These are phyloP conservation scores for Synanthedon tipuliformis DNA, from an alignment of 2,888 invertebrate genomes.

Conservation along the genomic window DNA sequence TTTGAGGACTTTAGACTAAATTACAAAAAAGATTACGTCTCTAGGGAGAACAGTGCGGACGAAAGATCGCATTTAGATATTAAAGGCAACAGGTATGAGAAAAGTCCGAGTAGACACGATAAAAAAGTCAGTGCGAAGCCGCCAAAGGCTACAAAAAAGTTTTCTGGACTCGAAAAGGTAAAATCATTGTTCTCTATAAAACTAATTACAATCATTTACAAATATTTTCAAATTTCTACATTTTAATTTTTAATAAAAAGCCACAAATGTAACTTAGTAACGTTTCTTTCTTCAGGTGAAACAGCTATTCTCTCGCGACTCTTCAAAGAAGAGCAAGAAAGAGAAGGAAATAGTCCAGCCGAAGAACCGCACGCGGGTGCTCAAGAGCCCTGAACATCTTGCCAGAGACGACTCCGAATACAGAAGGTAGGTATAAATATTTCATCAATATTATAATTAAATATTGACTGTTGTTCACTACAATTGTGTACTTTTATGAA, in stretches of 20 bases:
- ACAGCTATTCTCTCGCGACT: slow-evolving; percentile 79
- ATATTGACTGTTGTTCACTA: background rate
- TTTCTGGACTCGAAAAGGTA: slow-evolving; percentile 80
- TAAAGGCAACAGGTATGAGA: slow-evolving; percentile 71
- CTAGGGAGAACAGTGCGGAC: slow-evolving; percentile 71
- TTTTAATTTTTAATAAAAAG: background rate
- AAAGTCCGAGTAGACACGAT: slow-evolving; percentile 58
- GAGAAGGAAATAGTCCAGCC: slow-evolving; percentile 70
- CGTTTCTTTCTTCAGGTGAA: slow-evolving; percentile 67
- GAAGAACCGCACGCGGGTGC: slow-evolving; percentile 64
- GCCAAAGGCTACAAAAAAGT: slow-evolving; percentile 74
- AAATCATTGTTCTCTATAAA: slow-evolving; percentile 6
- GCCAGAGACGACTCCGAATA: slow-evolving; percentile 56
- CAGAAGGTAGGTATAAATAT: slow-evolving; percentile 31
- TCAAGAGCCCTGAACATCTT: slow-evolving; percentile 70
- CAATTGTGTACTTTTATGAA: background rate
- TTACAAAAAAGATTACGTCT: slow-evolving; percentile 45
- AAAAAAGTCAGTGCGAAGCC: slow-evolving; percentile 68
- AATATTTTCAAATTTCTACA: background rate
- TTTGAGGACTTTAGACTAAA: slow-evolving; percentile 45
- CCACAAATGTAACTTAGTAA: background rate
- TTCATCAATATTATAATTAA: background rate
- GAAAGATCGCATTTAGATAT: slow-evolving; percentile 77
- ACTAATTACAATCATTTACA: background rate
- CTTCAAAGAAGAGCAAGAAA: slow-evolving; percentile 77